Evolutionary conservation across 1,140 invertebrate genomes (phyloP), one percentile per base, ranked within the genome.

Genomic region (Drosophila elegans): DNA sequence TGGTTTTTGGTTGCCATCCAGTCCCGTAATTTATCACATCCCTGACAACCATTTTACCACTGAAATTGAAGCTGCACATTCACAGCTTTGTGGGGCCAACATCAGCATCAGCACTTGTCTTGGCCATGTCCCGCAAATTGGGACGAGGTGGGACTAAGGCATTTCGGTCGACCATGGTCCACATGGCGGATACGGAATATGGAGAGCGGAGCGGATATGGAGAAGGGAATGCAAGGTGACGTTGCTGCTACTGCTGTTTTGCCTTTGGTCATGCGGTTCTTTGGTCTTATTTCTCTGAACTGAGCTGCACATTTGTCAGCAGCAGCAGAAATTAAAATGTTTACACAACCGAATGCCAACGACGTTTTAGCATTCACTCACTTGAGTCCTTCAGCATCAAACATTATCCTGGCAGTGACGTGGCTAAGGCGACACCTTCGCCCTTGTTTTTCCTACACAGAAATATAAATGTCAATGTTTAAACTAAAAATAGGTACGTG

Each of bases 261-360:
- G 75, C 32, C 51, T 63, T 16, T 64, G 62, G 45, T 62, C 57
- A 39, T 83, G 79, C 61, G 75, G 83, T 71, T 71, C 68, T 49
- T 71, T 71, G 36, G 68, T 41, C 12, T 48, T 49, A 39, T 52
- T 25, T 44, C 48, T n/a, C 48, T 46, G 51, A 10, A 38, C 41
- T 41, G 44, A 68, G 68, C 71, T 88, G 82, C 71, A 61, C 82
- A 86, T 88, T 88, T 88, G 83, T 83, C 82, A 77, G 83, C 64
- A 68, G 64, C 77, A 74, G 74, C 68, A 72, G 80, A 89, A 89
- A 89, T 89, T 89, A 89, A 89, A 89, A 89, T 89, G 84, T 89
- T 89, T 89, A 89, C 84, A 89, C 84, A 89, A 89, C 84, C 69
- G 62, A 85, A 76, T 76, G 84, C 84, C 77, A 74, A 80, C 76